These are phyloP conservation scores for Pelobates cultripes DNA, from an alignment of 2,797 vertebrate species.

Conservation along the genomic window DNA sequence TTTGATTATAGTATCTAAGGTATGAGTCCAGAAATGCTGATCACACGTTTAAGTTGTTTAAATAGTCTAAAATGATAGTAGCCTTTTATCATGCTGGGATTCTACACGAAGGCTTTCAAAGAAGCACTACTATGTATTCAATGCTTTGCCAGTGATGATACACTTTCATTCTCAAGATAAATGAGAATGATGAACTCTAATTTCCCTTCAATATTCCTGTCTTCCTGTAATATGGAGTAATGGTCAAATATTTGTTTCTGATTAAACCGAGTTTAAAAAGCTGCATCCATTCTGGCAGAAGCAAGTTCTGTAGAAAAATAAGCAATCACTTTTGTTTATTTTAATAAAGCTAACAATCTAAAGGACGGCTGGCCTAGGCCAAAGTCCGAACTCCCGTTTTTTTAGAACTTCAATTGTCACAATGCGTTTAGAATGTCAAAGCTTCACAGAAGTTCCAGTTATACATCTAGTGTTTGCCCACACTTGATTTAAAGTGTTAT, in stretches of 20 bases:
- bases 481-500: no score
- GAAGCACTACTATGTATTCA: constrained; percentile 33
- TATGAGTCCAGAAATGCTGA: constrained; percentile 3
- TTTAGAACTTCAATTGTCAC: no score
- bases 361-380: not conserved
- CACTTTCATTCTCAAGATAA: constrained; percentile 12
- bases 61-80: constrained; percentile 5
- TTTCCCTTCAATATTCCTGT: constrained; percentile 32
- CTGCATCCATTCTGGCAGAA: constrained; percentile 21
- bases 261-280: constrained; percentile 29
- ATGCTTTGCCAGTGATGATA: not conserved
- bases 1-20: constrained; percentile 52
- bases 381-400: not conserved
- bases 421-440: no score
- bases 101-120: not conserved
- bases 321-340: no score
- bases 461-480: no score
- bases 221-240: constrained; percentile 28
- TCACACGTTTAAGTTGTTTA: constrained; percentile 17
- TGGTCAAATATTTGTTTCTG: constrained; percentile 25
- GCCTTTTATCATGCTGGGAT: constrained; percentile 12
- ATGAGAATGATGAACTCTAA: constrained; percentile 32
- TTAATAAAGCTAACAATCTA: no score
- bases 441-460: not conserved
- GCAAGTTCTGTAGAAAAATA: no score